Evolutionary conservation across 2,113 vertebrate species (phyloP).

Genomic region (Anas platyrhynchos): DNA sequence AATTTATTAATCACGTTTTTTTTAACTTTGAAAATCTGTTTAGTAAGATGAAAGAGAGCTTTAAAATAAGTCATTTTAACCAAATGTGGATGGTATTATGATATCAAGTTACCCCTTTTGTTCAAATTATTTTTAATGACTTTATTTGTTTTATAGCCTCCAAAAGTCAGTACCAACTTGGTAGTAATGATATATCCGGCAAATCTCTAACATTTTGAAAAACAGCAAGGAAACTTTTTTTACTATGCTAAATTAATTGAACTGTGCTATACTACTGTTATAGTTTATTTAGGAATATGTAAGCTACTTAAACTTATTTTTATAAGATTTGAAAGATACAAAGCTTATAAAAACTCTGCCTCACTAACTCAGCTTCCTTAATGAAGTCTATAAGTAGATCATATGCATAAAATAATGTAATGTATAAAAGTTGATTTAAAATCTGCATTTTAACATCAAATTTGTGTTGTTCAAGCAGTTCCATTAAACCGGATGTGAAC

Average conservation of each 20-base stretch:
- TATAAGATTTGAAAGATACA: conserved; percentile 69
- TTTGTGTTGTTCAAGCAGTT: conserved; percentile 66
- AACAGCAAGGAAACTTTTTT: conserved; percentile 49
- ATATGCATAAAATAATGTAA: conserved; percentile 52
- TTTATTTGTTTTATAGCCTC: conserved; percentile 84
- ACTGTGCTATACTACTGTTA: conserved; percentile 50
- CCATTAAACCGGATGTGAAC: conserved; percentile 55
- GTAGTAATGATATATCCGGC: conserved; percentile 77
- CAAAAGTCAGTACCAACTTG: conserved; percentile 79
- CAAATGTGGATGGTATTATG: conserved; percentile 80
- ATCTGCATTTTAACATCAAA: conserved; percentile 66
- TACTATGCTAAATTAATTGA: conserved; percentile 62
- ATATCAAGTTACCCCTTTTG: conserved; percentile 85
- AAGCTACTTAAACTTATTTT: conserved; percentile 72
- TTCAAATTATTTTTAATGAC: conserved; percentile 88
- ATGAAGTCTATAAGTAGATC: conserved; percentile 54
- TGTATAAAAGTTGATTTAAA: conserved; percentile 65
- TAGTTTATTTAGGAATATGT: conserved; percentile 68
- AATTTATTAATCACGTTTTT: conserved; percentile 90
- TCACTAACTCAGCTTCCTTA: conserved; percentile 45
- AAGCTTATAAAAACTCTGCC: conserved; percentile 65
- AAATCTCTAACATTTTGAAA: conserved; percentile 75
- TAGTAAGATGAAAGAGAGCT: conserved; percentile 85
- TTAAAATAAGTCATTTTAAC: conserved; percentile 83
- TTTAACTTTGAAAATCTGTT: conserved; percentile 82